Conservation (phyloP, 2,113 vertebrate species). For the Oryctolagus cuniculus region mOryCun1.1 NC_091434.1:92203501-92204000, state of each 20-base stretch:
- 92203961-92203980: background rate
- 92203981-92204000: background rate
- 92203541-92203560: background rate
- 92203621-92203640: background rate
- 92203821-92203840: background rate
- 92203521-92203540: background rate
- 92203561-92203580: background rate
- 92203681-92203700: background rate
- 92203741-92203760: background rate
- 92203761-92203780: background rate
- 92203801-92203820: background rate
- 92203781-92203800: background rate
- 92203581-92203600: background rate
- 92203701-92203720: background rate
- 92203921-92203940: background rate
- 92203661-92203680: background rate
- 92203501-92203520: background rate
- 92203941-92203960: background rate
- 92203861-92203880: background rate
- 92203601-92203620: background rate
- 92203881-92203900: background rate
- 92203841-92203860: background rate
- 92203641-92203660: background rate
- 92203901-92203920: background rate
- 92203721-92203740: background rate